Percentiles rank a stretch among this genome's conserved stretches.
Evolutionary conservation across 1,140 invertebrate species (phyloP).

Genomic region (Octopus bimaculoides): DNA sequence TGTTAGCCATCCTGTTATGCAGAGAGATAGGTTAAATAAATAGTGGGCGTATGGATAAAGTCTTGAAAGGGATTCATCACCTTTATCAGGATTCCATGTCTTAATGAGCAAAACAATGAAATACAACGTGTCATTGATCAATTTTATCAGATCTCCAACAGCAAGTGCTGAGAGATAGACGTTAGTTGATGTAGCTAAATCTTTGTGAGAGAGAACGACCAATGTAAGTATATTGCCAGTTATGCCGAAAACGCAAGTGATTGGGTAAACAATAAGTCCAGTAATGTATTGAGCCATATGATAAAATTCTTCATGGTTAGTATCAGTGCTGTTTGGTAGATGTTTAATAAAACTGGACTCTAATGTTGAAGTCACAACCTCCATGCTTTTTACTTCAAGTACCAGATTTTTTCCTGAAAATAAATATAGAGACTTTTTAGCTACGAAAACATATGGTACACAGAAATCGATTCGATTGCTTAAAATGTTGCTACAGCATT

Average conservation of each 20-base stretch:
- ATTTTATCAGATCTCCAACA: constrained; percentile 72
- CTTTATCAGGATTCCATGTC: constrained; percentile 31
- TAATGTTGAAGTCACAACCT: background rate
- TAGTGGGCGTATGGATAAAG: constrained; percentile 56
- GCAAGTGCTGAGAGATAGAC: constrained; percentile 73
- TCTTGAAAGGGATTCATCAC: constrained; percentile 34
- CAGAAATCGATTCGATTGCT: background rate
- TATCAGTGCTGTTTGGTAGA: background rate
- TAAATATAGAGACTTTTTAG: background rate
- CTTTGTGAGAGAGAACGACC: constrained; percentile 70
- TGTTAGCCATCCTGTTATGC: constrained; percentile 83
- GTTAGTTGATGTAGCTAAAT: constrained; percentile 76
- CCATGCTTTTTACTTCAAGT: background rate
- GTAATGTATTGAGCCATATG: constrained; percentile 49
- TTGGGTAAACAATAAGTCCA: constrained; percentile 66
- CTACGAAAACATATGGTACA: too few relatives aligned
- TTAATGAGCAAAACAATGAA: constrained; percentile 63
- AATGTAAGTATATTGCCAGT: constrained; percentile 73
- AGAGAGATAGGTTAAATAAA: constrained; percentile 53
- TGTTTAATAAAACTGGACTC: background rate
- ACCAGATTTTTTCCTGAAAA: background rate
- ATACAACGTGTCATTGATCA: constrained; percentile 71
- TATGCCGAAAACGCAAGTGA: constrained; percentile 70
- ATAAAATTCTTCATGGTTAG: constrained; percentile 42
- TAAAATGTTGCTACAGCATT: background rate